phyloP scores from a whole-genome alignment of 2,888 invertebrate genomes.

The Alcis repandata region DNA sequence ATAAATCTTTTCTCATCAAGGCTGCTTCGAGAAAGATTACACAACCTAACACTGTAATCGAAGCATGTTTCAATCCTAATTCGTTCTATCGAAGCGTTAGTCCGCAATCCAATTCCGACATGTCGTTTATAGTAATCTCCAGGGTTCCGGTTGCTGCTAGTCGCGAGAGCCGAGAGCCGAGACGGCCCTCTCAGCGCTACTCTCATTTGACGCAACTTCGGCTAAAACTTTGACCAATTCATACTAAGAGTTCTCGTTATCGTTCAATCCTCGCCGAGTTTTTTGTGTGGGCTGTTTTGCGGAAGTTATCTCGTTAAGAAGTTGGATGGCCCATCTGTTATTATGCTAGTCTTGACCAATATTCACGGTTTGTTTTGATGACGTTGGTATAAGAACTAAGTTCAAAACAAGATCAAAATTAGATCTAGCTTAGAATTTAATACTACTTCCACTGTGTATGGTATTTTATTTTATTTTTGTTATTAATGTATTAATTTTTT shows the following conservation, averaged over 20 bases:
- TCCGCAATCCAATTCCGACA: constrained; percentile 55
- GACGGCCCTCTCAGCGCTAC: constrained; percentile 8
- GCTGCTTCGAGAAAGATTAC: constrained; percentile 6
- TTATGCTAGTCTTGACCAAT: constrained; percentile 21
- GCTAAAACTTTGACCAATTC: constrained; percentile 26
- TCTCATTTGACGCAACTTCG: constrained; percentile 29
- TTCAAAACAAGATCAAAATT: too few species aligned
- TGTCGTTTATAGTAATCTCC: constrained; percentile 58
- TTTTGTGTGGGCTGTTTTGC: constrained; percentile 27
- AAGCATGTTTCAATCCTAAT: constrained; percentile 44
- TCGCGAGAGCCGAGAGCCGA: constrained; percentile 39
- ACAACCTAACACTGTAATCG: constrained; percentile 26
- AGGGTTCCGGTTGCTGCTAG: constrained; percentile 55
- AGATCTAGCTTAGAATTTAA: too few species aligned
- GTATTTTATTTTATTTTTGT: too few species aligned
- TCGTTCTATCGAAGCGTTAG: constrained; percentile 47
- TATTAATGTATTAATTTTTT: too few species aligned
- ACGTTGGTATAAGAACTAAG: neutral
- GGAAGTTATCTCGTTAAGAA: constrained; percentile 33
- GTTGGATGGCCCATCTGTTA: constrained; percentile 26
- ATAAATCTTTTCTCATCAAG: too few species aligned
- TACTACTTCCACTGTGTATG: too few species aligned
- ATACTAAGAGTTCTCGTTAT: constrained; percentile 32
- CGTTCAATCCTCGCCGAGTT: constrained; percentile 31
- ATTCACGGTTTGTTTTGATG: constrained; percentile 12